A percentile compares a stretch with the other conserved stretches of the same genome.
Conservation (phyloP, 2,113 vertebrate genomes). For the Cavia aperea region DNA sequence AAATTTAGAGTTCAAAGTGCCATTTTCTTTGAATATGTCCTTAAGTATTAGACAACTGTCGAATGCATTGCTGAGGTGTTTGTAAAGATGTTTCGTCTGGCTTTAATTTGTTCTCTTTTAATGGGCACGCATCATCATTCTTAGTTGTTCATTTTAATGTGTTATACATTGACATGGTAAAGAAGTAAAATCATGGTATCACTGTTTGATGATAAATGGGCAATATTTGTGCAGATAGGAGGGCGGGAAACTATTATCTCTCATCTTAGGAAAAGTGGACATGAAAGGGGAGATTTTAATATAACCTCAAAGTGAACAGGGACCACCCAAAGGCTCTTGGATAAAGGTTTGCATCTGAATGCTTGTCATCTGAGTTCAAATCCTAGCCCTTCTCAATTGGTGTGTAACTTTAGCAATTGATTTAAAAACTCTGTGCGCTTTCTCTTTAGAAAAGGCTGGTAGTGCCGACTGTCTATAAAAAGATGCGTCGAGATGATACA, state of each 20-base stretch:
- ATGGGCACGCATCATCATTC: slow-evolving; percentile 26
- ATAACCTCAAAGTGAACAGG: not conserved
- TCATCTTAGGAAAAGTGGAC: not conserved
- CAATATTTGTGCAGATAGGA: not conserved
- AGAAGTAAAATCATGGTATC: not conserved
- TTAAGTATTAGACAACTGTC: slow-evolving; percentile 54
- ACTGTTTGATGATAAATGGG: slow-evolving; percentile 11
- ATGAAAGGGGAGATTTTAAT: not conserved
- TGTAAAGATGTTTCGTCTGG: slow-evolving; percentile 13
- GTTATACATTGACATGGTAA: slow-evolving; percentile 39
- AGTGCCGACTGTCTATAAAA: not conserved
- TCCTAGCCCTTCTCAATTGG: not conserved
- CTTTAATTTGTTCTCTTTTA: slow-evolving; percentile 64
- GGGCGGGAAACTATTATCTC: not conserved
- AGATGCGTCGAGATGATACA: not conserved
- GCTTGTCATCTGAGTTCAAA: not conserved
- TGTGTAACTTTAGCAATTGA: not conserved
- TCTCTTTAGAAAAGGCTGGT: not conserved
- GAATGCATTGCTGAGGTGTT: slow-evolving; percentile 42
- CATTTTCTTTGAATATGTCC: slow-evolving; percentile 61
- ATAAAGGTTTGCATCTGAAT: not conserved
- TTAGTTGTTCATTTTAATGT: slow-evolving; percentile 55
- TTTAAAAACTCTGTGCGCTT: not conserved
- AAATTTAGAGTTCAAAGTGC: slow-evolving; percentile 63
- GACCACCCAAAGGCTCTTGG: not conserved